These are phyloP conservation scores for Muscidifurax raptorellus DNA, from an alignment of 1,140 invertebrate species.

Conservation along the genomic window DNA sequence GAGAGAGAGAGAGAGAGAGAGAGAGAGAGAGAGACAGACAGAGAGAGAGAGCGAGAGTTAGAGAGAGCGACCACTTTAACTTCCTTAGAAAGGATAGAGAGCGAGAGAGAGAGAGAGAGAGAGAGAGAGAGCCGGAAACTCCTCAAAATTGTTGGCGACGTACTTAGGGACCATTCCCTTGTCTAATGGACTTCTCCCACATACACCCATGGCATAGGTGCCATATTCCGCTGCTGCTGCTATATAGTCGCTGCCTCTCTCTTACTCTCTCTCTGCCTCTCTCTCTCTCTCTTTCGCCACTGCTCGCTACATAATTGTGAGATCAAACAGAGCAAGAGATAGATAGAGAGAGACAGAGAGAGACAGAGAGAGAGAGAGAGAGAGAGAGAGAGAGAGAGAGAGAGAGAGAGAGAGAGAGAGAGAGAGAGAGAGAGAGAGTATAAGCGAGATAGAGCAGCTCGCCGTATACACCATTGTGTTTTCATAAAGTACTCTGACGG, in stretches of 20 bases:
- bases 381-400: not conserved
- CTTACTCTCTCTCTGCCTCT: not conserved
- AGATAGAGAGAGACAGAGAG: not conserved
- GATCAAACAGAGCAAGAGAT: slow-evolving; percentile 41
- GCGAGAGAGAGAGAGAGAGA: not conserved
- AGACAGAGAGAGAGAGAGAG: not conserved
- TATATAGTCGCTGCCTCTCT: not conserved
- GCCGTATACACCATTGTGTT: slow-evolving; percentile 14
- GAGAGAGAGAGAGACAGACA: not conserved
- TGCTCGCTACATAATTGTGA: slow-evolving; percentile 36
- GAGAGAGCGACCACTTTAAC: not conserved
- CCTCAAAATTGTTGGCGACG: slow-evolving; percentile 40
- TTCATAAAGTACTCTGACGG: slow-evolving; percentile 33
- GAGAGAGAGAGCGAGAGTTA: not conserved
- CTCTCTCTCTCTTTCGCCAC: not conserved
- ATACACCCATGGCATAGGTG: not conserved
- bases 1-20: not conserved
- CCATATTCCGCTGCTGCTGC: not conserved
- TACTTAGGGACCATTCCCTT: slow-evolving; percentile 38
- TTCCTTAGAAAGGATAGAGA: not conserved
- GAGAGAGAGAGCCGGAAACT: slow-evolving; percentile 33
- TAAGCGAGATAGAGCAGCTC: not conserved
- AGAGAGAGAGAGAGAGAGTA: not conserved
- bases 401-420: not conserved
- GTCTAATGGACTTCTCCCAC: slow-evolving; percentile 33